phyloP scores from a whole-genome alignment of 1,140 invertebrate genomes.

The Papilio polytes region DNA sequence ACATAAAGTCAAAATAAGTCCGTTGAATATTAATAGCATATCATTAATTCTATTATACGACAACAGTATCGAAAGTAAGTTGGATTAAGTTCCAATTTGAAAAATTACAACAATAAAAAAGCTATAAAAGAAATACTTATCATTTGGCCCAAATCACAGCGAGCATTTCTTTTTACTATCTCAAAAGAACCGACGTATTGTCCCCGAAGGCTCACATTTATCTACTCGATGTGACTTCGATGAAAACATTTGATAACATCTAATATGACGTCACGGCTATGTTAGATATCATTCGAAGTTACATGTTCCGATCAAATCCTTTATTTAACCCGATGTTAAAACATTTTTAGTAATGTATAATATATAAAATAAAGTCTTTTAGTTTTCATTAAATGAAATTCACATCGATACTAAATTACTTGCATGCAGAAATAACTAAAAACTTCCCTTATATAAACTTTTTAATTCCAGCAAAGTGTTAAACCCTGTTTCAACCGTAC shows the following conservation, averaged over 20 bases:
- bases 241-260: conserved; percentile 71
- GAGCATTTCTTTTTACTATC: conserved; percentile 60
- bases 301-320: conserved; percentile 45
- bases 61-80: conserved; percentile 22
- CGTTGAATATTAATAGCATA: too few species aligned
- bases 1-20: not conserved
- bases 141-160: conserved; percentile 45
- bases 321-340: not conserved
- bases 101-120: conserved; percentile 23
- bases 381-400: not conserved
- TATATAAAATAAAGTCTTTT: not conserved
- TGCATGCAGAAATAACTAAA: too few species aligned
- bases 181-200: conserved; percentile 65
- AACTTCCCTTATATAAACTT: too few species aligned
- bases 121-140: conserved; percentile 34
- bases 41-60: not conserved
- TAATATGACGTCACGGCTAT: conserved; percentile 70
- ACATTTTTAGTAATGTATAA: not conserved
- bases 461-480: too few species aligned
- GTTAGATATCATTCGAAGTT: conserved; percentile 49
- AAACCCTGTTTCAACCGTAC: too few species aligned
- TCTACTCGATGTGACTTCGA: conserved; percentile 74
- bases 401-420: not conserved
- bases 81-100: conserved; percentile 11
- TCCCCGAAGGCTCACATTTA: conserved; percentile 69